Evolutionary conservation across 2,888 invertebrate species (phyloP).

Genomic region (Fissipunctia ypsillon): DNA sequence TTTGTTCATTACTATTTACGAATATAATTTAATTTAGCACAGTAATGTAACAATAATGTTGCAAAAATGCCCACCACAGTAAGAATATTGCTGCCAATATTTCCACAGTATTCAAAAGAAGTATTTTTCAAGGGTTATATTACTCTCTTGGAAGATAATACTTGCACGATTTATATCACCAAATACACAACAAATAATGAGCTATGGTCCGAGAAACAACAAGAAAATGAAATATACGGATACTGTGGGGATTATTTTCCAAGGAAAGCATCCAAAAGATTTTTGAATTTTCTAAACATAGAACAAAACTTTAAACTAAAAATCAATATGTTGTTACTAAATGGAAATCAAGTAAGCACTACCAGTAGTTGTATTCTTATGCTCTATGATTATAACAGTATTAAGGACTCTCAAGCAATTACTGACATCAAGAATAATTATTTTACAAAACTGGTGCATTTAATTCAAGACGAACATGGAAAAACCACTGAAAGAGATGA

Average conservation of each 20-base stretch:
- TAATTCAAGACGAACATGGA: constrained; percentile 73
- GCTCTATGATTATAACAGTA: constrained; percentile 80
- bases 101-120: constrained; percentile 64
- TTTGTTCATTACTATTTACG: not conserved
- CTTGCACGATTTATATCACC: constrained; percentile 76
- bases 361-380: constrained; percentile 76
- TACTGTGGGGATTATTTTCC: constrained; percentile 64
- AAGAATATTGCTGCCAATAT: constrained; percentile 76
- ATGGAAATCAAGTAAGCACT: constrained; percentile 68
- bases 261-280: constrained; percentile 51
- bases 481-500: constrained; percentile 37
- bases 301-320: constrained; percentile 59
- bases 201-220: constrained; percentile 57
- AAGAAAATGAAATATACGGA: constrained; percentile 74
- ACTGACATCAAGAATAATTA: constrained; percentile 74
- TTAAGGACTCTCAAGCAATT: constrained; percentile 81
- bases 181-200: constrained; percentile 68
- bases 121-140: constrained; percentile 79
- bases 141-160: constrained; percentile 58
- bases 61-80: constrained; percentile 61
- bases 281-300: constrained; percentile 70
- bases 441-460: constrained; percentile 76
- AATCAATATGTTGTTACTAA: constrained; percentile 73
- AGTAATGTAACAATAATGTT: not conserved
- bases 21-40: not conserved